Evolutionary conservation across 2,113 vertebrate species (phyloP), one percentile per base, ranked within the genome.

Genomic region (Pseudorasbora parva): DNA sequence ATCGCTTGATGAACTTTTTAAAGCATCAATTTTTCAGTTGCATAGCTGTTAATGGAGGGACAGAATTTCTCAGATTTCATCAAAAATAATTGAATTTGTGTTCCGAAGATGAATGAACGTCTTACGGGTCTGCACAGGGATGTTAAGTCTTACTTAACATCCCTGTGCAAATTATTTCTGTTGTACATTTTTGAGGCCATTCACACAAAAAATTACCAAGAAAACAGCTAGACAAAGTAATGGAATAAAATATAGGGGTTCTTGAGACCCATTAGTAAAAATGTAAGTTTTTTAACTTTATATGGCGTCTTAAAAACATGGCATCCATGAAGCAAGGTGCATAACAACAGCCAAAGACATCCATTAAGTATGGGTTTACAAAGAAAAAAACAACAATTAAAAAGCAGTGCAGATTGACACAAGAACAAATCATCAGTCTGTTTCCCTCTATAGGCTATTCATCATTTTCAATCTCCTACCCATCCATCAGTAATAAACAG

Each of bases 381-480:
- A n/a, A 68, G 4, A 68, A 68, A 2, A 68, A 1, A 41, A 68
- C 0, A 68, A 2, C 19, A 68, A 68, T 41, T 68, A 41, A 68
- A 37, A 41, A 37, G 17, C 64, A 21, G 17, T 41, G 11, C n/a
- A 71, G 41, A 71, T 7, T 45, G 41, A 23, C 37, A 23, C 21
- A 7, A 71, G 41, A 72, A 72, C 68, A 72, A 5, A n/a, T 72
- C 5, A 49, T 72, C 45, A 19, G 62, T 79, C 49, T 64, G 60
- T 69, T 82, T 83, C 21, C 45, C 68, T 12, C 21, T 84, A 14
- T 37, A 49, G 43, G 57, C 78, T 85, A 49, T 27, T 64, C 21
- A 80, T 74, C 77, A 80, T 25, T 25, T 66, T 43, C 68, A 54
- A 15, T 33, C 27, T 37, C 30, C 59, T 60, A 27, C 23, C 33